Base-by-base conservation (phyloP, 2,888 invertebrate genomes). In the Amphiduros pacificus region DNA sequence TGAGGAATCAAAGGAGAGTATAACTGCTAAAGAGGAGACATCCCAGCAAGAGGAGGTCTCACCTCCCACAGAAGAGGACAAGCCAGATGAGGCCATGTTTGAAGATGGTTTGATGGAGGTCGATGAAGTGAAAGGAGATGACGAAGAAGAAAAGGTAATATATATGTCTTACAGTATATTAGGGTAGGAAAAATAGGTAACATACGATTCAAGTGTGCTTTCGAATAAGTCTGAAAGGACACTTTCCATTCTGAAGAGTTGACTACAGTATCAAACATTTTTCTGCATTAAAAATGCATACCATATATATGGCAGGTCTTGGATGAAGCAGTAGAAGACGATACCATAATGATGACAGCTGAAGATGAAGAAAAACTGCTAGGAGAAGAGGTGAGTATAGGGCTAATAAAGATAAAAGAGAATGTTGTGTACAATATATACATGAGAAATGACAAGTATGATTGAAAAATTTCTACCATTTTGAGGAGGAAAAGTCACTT, bases 331-430 rank as follows among this genome's bases (percentile, higher is more conserved):
- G 44, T 28, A 22, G 59, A 41, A 9, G 59, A 59, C 28, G 59
- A 59, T 52, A 31, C 40, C 9, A 52, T 59, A 26, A 52, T 28
- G 28, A 2, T 59, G 4, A 40, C 59, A 11, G 36, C 44, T 14
- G 59, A 59, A 41, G 59, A 59, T n/a, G 59, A 59, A 36, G 59
- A 59, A 40, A 59, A 59, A 29, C 26, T 59, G n/a, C 44, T 59
- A 17, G 52, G 40, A 3, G 59, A 59, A 4, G 59, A 58, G 20
- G 58, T 58, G 36, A 20, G 50, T n/a, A n/a, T n/a, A n/a, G n/a
- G n/a, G n/a, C n/a, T n/a, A n/a, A n/a, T n/a, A 36, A 36, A 36
- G 36, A 36, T 36, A 11, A 9, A 9, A 36, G 36, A 17, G 36
- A 9, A 27, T n/a, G 49, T 14, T n/a, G n/a, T 49, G 49, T 20